Evolutionary conservation across 2,888 invertebrate species (phyloP).

Genomic region (Xestia ashworthii): DNA sequence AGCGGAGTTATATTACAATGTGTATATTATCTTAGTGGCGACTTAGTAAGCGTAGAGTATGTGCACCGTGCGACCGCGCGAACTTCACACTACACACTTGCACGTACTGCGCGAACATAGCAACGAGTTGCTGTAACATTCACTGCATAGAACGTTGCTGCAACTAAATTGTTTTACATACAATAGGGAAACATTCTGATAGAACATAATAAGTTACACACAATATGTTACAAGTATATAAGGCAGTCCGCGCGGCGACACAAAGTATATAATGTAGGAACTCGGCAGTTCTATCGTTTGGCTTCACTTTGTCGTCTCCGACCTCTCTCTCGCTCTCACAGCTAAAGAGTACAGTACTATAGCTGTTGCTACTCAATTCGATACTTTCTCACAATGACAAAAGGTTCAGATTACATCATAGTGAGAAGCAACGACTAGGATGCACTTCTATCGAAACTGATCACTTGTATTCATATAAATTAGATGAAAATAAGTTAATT

Average conservation of each 20-base stretch:
- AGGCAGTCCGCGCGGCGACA: constrained; percentile 27
- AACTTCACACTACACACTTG: constrained; percentile 18
- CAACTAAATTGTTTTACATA: constrained; percentile 24
- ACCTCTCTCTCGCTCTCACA: constrained; percentile 54
- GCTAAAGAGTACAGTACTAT: constrained; percentile 47
- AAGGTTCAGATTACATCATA: constrained; percentile 19
- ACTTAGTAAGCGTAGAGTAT: constrained; percentile 64
- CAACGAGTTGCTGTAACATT: constrained; percentile 27
- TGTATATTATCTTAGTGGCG: constrained; percentile 58
- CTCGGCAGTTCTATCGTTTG: constrained; percentile 64
- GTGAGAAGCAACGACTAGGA: constrained; percentile 20
- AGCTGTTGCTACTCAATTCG: constrained; percentile 23
- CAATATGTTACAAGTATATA: constrained; percentile 44
- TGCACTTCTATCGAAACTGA: constrained; percentile 60
- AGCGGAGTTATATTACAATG: constrained; percentile 58
- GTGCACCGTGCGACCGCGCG: constrained; percentile 38
- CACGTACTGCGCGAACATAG: constrained; percentile 13
- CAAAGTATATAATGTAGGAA: constrained; percentile 63
- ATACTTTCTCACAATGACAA: neutral
- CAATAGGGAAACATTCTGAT: constrained; percentile 22
- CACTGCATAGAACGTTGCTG: constrained; percentile 38
- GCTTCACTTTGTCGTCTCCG: constrained; percentile 53
- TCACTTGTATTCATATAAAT: constrained; percentile 22
- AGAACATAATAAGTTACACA: constrained; percentile 21
- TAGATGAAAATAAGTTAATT: constrained; percentile 27